Conservation (phyloP, 2,888 invertebrate species). For the Cremastinae sp. region DNA sequence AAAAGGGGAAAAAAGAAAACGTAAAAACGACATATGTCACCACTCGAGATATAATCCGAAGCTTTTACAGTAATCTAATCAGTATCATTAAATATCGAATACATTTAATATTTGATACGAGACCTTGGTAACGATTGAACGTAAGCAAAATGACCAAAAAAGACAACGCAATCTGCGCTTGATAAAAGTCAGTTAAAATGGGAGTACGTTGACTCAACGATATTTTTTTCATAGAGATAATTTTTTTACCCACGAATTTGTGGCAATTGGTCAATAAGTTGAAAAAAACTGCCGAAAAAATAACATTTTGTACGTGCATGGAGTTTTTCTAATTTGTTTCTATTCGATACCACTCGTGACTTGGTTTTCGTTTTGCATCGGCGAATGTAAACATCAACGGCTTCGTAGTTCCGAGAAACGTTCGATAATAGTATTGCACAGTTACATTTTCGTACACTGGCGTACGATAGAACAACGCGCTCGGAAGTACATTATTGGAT, state of each 20-base stretch:
- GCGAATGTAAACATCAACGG: no score
- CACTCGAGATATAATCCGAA: slow-evolving; percentile 75
- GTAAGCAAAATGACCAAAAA: slow-evolving; percentile 13
- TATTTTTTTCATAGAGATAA: not conserved
- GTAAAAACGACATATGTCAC: slow-evolving; percentile 72
- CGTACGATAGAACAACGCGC: no score
- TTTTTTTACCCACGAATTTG: slow-evolving; percentile 23
- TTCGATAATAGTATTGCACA: no score
- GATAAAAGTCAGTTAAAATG: slow-evolving; percentile 35
- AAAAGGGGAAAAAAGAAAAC: slow-evolving; percentile 32
- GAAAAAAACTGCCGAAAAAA: no score
- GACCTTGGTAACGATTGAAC: slow-evolving; percentile 42
- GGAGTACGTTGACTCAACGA: slow-evolving; percentile 32
- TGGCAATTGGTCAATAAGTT: slow-evolving; percentile 7
- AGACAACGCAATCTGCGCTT: slow-evolving; percentile 8
- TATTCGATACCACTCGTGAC: no score
- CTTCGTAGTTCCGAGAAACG: no score
- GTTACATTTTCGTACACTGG: no score
- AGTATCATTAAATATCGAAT: slow-evolving; percentile 75
- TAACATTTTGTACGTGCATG: no score
- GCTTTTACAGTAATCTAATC: slow-evolving; percentile 78
- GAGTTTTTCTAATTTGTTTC: no score
- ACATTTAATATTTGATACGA: slow-evolving; percentile 74
- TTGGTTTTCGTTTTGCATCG: no score
- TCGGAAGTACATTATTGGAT: no score